These are phyloP conservation scores for Pempheris klunzingeri DNA, from an alignment of 2,797 vertebrate species.

Conservation along the genomic window DNA sequence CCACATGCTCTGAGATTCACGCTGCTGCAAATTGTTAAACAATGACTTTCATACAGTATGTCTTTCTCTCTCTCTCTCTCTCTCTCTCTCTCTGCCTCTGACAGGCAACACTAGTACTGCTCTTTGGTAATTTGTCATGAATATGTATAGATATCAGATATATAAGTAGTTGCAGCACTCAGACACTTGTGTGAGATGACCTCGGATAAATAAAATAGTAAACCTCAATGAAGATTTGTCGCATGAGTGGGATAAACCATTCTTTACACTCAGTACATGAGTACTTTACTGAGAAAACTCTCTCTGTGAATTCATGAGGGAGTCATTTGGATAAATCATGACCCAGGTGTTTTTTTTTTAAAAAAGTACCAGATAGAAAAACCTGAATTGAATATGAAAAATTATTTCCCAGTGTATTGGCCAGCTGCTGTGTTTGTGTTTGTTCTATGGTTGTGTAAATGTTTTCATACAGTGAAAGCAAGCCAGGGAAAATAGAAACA, in stretches of 20 bases:
- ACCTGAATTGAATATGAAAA: neutral
- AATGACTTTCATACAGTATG: neutral
- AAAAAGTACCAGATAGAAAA: neutral
- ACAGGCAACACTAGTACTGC: neutral
- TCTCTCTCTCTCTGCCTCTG: conserved; percentile 15
- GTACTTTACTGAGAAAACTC: neutral
- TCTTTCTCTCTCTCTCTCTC: conserved; percentile 17
- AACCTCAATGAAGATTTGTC: conserved; percentile 16
- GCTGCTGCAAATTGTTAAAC: conserved; percentile 21
- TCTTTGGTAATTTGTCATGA: conserved; percentile 41
- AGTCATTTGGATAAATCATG: neutral
- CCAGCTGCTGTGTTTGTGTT: conserved; percentile 33
- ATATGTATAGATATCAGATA: conserved; percentile 48
- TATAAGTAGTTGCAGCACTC: conserved; percentile 15
- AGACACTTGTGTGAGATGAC: conserved; percentile 8
- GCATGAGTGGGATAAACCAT: neutral
- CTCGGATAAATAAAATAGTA: neutral
- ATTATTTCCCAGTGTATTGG: neutral
- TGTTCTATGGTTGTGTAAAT: conserved; percentile 30
- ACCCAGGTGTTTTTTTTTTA: neutral
- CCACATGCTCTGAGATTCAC: conserved; percentile 15
- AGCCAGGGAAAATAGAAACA: no score
- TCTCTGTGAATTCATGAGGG: conserved; percentile 1
- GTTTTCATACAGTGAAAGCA: conserved; percentile 24
- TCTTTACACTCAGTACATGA: neutral